These are phyloP conservation scores for Eulemur macaco DNA, from an alignment of 2,113 vertebrate genomes.

Conservation along the genomic window DNA sequence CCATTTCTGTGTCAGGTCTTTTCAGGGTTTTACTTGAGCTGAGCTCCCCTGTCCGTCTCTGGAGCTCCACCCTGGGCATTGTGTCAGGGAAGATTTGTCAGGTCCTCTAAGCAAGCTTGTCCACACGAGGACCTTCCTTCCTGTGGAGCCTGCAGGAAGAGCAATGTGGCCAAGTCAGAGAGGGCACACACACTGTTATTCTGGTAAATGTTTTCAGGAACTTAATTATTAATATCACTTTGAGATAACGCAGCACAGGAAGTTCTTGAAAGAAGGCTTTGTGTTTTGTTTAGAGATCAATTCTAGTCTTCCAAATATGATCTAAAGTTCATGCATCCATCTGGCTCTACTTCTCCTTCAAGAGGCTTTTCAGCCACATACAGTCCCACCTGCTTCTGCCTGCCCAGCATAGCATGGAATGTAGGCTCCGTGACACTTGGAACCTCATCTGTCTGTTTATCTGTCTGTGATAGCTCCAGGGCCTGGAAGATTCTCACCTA, in stretches of 20 bases:
- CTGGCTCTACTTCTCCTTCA: not conserved
- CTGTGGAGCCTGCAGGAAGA: not conserved
- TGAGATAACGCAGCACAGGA: not conserved
- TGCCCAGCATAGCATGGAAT: not conserved
- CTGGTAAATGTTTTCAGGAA: not conserved
- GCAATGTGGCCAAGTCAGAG: not conserved
- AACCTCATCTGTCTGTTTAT: no score
- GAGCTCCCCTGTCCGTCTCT: not conserved
- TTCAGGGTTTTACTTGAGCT: not conserved
- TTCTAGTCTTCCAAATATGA: not conserved
- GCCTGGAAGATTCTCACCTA: no score
- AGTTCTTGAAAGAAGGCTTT: not conserved
- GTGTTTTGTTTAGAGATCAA: not conserved
- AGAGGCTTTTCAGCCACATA: not conserved
- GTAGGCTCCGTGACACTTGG: not conserved
- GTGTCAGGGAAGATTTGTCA: not conserved
- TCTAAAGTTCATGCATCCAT: not conserved
- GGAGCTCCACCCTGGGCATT: not conserved
- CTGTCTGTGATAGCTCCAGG: not conserved
- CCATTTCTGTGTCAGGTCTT: rapidly evolving
- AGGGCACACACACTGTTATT: not conserved
- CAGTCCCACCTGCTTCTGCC: not conserved
- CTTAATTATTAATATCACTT: not conserved
- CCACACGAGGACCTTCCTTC: not conserved
- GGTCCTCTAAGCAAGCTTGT: not conserved